Base-by-base conservation (phyloP, 2,888 invertebrate genomes). In the Limenitis camilla region DNA sequence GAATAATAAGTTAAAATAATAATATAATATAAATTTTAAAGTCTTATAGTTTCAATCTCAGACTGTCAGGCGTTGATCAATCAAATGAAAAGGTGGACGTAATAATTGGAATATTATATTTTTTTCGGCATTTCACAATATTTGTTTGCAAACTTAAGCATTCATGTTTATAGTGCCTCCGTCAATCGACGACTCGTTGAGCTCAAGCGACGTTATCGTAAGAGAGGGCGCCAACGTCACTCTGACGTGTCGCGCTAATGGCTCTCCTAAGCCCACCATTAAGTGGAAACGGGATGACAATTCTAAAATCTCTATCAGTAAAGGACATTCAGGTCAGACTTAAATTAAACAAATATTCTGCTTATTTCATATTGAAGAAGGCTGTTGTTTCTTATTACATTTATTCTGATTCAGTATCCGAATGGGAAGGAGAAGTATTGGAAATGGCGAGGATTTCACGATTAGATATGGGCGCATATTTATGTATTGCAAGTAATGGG, bases 231-330 rank as follows among this genome's bases (percentile, higher is more conserved):
- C 94, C 72, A 96, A 96, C 88, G 94, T 96, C 70, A 95, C 94
- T 62, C 89, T 96, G 74, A 93, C 92, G 73, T 96, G 96, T 84
- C 93, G 93, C 79, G 96, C 96, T 70, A 93, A 93, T 76, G 96
- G 96, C 72, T 95, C 94, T 72, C 96, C 96, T 60, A 91, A 92
- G 77, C 96, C 96, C 61, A 92, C 91, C 76, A 95, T 96, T 81
- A 94, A 94, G 86, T 96, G 96, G 96, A 94, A 94, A 84, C 90
- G 96, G 71, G 96, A 96, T 84, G 96, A 96, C 88, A 93, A 93
- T 81, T 90, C 92, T 69, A 93, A 93, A 89, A 96, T 96, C 80
- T 91, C 92, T 78, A 92, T 96, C 88, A 95, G 94, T 87, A 94
- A 93, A 82, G 93, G 93, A 66, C 89, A 92, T 67, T 89, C 92